phyloP scores from a whole-genome alignment of 2,113 vertebrate genomes.

The Callocephalon fimbriatum region DNA sequence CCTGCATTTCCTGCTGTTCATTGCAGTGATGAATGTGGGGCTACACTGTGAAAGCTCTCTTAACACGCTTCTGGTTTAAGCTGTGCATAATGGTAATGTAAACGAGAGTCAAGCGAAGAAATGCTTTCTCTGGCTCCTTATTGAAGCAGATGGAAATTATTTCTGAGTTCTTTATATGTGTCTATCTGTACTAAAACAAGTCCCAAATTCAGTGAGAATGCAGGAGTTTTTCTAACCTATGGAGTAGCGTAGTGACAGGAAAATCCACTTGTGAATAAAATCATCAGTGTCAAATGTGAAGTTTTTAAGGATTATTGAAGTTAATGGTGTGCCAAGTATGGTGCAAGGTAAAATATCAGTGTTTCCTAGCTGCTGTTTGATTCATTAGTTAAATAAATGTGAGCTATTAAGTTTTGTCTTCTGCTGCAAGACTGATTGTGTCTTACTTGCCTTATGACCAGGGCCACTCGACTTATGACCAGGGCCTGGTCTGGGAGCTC shows the following conservation, averaged over 20 bases:
- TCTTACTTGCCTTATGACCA: not conserved
- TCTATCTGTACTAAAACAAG: not conserved
- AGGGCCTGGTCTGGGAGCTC: too few relatives aligned
- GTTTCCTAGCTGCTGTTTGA: not conserved
- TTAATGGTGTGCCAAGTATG: not conserved
- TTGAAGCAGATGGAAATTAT: not conserved
- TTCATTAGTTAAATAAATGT: not conserved
- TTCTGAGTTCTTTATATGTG: not conserved
- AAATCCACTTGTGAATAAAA: not conserved
- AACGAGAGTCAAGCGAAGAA: not conserved
- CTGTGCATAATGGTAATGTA: not conserved
- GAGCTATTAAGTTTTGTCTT: not conserved
- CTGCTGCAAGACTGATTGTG: not conserved
- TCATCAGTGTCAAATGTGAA: not conserved
- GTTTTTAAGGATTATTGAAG: not conserved
- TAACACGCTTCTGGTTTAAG: not conserved
- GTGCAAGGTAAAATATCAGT: not conserved
- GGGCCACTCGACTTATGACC: too few relatives aligned
- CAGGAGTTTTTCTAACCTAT: not conserved
- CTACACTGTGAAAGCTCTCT: not conserved
- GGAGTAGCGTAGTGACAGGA: not conserved
- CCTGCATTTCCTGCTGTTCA: rapidly evolving
- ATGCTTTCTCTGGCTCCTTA: not conserved
- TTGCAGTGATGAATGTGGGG: not conserved
- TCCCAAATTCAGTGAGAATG: not conserved